These are phyloP conservation scores for Lepisosteus osseus DNA, from an alignment of 2,113 vertebrate genomes.

Conservation along the genomic window DNA sequence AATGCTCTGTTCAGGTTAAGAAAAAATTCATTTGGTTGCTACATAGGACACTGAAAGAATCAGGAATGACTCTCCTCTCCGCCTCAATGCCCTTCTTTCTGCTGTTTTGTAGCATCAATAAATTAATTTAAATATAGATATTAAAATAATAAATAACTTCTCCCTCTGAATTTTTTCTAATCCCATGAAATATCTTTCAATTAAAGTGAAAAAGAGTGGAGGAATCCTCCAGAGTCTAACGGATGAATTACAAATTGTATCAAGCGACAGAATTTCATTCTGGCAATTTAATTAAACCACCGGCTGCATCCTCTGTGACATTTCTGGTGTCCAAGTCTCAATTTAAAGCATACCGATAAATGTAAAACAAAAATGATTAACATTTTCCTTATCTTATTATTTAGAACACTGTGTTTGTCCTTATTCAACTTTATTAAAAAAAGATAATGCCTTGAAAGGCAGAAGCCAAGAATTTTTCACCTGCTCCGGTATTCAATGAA, in stretches of 20 bases:
- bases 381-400: no score
- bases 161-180: constrained; percentile 21
- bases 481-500: no score
- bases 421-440: no score
- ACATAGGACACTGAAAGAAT: no score
- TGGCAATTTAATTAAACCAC: constrained; percentile 20
- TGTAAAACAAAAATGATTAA: background rate
- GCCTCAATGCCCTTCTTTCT: no score
- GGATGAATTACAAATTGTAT: constrained; percentile 18
- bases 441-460: no score
- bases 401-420: no score
- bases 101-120: no score
- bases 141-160: constrained; percentile 28
- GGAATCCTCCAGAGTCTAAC: constrained; percentile 8
- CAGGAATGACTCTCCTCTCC: no score
- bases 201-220: constrained; percentile 11
- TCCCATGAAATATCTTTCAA: constrained; percentile 27
- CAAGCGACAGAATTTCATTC: constrained; percentile 24
- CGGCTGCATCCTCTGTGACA: constrained; percentile 18
- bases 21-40: no score
- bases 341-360: constrained; percentile 4
- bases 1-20: no score
- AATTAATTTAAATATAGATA: background rate
- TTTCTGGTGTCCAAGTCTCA: constrained; percentile 13
- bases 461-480: no score